Conservation (phyloP, 2,888 invertebrate genomes). For the Scaptomyza parva region DNA sequence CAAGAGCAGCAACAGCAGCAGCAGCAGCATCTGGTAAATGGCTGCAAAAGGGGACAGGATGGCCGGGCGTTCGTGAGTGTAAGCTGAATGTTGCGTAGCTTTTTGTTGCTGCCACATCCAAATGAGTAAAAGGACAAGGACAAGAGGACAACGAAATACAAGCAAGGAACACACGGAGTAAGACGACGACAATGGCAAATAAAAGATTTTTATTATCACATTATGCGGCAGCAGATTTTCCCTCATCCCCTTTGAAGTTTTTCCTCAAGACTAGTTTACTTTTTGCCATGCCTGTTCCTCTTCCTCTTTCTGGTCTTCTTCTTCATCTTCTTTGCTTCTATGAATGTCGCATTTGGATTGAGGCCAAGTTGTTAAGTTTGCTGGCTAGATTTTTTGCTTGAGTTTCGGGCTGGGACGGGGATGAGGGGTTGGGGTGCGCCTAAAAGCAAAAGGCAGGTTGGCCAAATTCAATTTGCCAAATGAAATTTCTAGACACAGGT, state of each 20-base stretch:
- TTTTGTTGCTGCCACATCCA: constrained; percentile 36
- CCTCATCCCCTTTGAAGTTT: constrained; percentile 49
- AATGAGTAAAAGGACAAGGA: constrained; percentile 38
- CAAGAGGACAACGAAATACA: constrained; percentile 10
- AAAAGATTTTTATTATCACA: constrained; percentile 80
- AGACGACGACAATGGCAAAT: constrained; percentile 65
- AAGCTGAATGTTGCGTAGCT: constrained; percentile 43
- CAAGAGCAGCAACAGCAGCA: constrained; percentile 30
- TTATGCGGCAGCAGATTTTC: constrained; percentile 77
- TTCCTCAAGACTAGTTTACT: constrained; percentile 41
- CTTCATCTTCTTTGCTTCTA: not conserved
- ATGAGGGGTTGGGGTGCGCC: constrained; percentile 5
- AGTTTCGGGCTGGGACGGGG: too few relatives aligned
- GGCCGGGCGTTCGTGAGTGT: too few relatives aligned
- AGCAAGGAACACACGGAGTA: constrained; percentile 6
- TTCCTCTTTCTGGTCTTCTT: too few relatives aligned
- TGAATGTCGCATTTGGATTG: constrained; percentile 54
- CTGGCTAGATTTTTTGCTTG: constrained; percentile 11
- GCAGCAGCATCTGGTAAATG: constrained; percentile 41
- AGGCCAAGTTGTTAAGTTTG: constrained; percentile 60
- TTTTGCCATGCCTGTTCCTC: constrained; percentile 28
- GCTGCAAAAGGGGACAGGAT: not conserved
- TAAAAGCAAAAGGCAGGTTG: constrained; percentile 63
- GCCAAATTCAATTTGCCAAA: constrained; percentile 77
- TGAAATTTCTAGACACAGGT: constrained; percentile 65